Conservation (phyloP, 2,113 vertebrate genomes). For the Pelusios castaneus region DNA sequence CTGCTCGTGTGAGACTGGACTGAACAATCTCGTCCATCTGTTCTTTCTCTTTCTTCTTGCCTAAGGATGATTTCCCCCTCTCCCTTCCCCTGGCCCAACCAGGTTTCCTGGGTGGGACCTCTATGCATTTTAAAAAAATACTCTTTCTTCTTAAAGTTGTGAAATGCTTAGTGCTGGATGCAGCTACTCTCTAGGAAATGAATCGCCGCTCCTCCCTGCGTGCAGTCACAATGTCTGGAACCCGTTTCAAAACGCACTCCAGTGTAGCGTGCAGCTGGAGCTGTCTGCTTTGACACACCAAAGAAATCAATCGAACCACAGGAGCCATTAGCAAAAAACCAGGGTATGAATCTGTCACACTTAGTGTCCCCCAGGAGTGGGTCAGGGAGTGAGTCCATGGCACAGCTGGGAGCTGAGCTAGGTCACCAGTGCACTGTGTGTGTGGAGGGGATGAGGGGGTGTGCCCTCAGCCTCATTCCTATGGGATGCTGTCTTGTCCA, state of each 20-base stretch:
- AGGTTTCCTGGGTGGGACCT: neutral
- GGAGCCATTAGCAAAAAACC: neutral
- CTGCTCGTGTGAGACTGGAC: neutral
- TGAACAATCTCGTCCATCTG: neutral
- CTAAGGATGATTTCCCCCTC: neutral
- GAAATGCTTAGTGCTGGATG: neutral
- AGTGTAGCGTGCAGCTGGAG: rapidly evolving
- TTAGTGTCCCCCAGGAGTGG: neutral
- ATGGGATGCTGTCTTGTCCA: neutral
- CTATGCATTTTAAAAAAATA: neutral
- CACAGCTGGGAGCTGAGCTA: rapidly evolving
- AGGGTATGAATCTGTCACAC: neutral
- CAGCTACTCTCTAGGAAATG: neutral
- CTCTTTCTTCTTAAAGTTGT: neutral
- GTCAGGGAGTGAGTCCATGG: neutral
- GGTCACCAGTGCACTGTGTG: rapidly evolving
- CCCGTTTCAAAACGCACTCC: neutral
- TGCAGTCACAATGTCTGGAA: rapidly evolving
- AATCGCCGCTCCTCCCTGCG: neutral
- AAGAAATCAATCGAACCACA: neutral
- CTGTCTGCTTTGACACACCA: constrained; percentile 8
- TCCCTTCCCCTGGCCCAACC: neutral
- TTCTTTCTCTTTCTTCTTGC: neutral
- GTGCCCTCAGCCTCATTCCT: neutral
- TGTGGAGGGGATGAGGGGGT: neutral